Conservation (phyloP, 2,797 vertebrate species). For the Anabas testudineus region DNA sequence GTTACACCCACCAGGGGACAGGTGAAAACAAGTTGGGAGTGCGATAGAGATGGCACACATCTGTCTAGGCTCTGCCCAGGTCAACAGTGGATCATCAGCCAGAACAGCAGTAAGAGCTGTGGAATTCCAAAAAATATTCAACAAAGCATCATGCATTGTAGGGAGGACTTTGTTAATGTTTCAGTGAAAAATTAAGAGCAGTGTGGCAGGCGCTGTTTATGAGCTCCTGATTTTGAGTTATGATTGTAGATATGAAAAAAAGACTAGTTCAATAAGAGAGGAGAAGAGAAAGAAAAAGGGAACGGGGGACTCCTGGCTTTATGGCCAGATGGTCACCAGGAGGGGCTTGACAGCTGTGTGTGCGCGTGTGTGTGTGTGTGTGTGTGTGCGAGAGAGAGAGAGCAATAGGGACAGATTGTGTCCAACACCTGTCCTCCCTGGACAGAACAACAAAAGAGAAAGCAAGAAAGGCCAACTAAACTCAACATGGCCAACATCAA, state of each 20-base stretch:
- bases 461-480: conserved; percentile 26
- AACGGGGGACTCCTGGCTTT: conserved; percentile 52
- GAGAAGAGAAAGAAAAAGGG: conserved; percentile 23
- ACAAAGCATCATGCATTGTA: neutral
- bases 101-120: neutral
- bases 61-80: no score
- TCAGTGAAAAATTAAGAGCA: no score
- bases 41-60: neutral
- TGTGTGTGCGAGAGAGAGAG: conserved; percentile 11
- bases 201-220: neutral
- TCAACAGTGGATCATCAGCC: neutral
- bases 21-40: neutral
- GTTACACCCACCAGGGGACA: neutral
- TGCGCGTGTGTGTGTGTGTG: conserved; percentile 45
- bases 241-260: conserved; percentile 19
- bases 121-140: no score
- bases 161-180: neutral
- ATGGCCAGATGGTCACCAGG: conserved; percentile 83
- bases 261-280: conserved; percentile 24
- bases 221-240: neutral
- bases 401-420: conserved; percentile 59
- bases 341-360: conserved; percentile 78
- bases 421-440: conserved; percentile 76
- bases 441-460: conserved; percentile 63
- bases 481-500: conserved; percentile 42